These are phyloP conservation scores for Clarias macrocephalus DNA, from an alignment of 2,113 vertebrate species.

Conservation along the genomic window DNA sequence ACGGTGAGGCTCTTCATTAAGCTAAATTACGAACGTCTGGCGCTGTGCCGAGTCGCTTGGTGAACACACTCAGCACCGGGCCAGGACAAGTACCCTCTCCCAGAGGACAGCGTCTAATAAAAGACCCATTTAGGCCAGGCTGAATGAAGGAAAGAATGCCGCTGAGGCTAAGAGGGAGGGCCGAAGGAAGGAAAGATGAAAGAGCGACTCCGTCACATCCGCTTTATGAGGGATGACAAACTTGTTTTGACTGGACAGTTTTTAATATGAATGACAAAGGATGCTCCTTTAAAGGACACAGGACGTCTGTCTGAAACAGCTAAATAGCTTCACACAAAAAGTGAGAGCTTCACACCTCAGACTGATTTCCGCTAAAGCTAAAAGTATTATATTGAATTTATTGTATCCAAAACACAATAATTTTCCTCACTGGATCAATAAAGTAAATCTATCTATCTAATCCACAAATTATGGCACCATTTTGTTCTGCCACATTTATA, in stretches of 20 bases:
- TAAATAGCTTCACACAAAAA: not conserved
- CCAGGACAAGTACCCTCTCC: constrained; percentile 42
- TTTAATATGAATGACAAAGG: constrained; percentile 58
- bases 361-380: constrained; percentile 1
- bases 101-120: constrained; percentile 37
- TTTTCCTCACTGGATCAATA: no score
- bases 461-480: not conserved
- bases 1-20: constrained; percentile 30
- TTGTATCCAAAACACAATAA: not conserved
- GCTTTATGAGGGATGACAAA: constrained; percentile 43
- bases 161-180: constrained; percentile 47
- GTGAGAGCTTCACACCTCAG: no score
- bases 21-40: constrained; percentile 44
- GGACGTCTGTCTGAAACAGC: constrained; percentile 15
- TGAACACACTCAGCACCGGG: constrained; percentile 32
- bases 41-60: constrained; percentile 11
- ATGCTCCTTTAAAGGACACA: constrained; percentile 21
- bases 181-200: constrained; percentile 51
- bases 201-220: constrained; percentile 40
- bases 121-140: constrained; percentile 29
- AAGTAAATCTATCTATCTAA: no score
- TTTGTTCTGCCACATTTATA: not conserved
- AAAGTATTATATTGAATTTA: not conserved
- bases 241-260: constrained; percentile 50
- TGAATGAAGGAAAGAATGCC: constrained; percentile 34